Conservation (phyloP, 2,113 vertebrate genomes). For the Sardina pilchardus region DNA sequence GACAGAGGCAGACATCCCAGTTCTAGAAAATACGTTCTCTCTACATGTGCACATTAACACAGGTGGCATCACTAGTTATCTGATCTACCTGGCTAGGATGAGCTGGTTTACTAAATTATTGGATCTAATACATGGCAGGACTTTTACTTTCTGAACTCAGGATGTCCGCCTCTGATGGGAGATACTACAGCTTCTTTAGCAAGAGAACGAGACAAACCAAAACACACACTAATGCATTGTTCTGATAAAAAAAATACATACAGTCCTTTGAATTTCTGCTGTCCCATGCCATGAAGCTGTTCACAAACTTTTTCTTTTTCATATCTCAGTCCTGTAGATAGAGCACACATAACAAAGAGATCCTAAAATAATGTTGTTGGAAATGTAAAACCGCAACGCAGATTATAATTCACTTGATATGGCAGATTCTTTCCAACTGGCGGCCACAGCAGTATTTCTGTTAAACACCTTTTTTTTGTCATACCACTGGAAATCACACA, state of each 20-base stretch:
- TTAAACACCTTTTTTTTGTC: not conserved
- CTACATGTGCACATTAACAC: no score
- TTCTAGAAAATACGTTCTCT: no score
- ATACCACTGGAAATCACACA: not conserved
- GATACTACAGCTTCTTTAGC: not conserved
- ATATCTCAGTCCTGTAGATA: slow-evolving; percentile 40
- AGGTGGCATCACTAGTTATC: no score
- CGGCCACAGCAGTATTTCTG: not conserved
- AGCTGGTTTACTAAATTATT: no score
- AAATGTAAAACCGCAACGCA: not conserved
- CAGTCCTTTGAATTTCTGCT: slow-evolving; percentile 40
- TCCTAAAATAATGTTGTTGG: not conserved
- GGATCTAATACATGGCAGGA: no score
- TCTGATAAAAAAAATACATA: slow-evolving; percentile 24
- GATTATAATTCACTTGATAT: not conserved
- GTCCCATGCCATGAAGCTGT: slow-evolving; percentile 25
- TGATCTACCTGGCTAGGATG: no score
- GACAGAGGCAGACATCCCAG: no score
- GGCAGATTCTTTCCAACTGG: not conserved
- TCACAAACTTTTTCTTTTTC: slow-evolving; percentile 43
- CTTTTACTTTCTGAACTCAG: no score
- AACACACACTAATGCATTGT: not conserved
- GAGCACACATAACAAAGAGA: not conserved
- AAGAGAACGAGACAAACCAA: not conserved
- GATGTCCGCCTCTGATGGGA: no score